A percentile compares a stretch with the other conserved stretches of the same genome.
These are phyloP conservation scores for Drosophila tanythrix DNA, from an alignment of 2,888 invertebrate genomes.

Conservation along the genomic window DNA sequence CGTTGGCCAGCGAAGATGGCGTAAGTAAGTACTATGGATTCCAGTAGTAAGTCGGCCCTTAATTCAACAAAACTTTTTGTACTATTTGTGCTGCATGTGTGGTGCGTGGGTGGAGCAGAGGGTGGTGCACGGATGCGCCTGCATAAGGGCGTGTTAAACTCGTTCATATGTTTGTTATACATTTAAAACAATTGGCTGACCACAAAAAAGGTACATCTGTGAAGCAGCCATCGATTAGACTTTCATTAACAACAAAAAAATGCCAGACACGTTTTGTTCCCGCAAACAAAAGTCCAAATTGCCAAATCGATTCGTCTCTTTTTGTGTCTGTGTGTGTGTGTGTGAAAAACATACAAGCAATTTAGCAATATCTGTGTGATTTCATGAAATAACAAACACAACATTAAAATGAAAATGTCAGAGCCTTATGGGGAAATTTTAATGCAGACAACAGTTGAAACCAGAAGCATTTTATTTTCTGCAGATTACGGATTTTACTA, in stretches of 20 bases:
- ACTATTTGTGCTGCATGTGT: conserved; percentile 22
- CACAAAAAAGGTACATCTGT: conserved; percentile 30
- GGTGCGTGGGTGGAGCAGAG: neutral
- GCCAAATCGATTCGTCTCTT: conserved; percentile 39
- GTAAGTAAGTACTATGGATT: conserved; percentile 60
- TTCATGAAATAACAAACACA: conserved; percentile 17
- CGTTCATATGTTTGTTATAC: conserved; percentile 36
- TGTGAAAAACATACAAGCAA: neutral
- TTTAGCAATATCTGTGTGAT: conserved; percentile 17
- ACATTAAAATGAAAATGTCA: conserved; percentile 11
- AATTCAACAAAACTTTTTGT: conserved; percentile 50
- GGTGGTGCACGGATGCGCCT: conserved; percentile 2
- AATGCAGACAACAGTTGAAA: conserved; percentile 3
- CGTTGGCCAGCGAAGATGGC: conserved; percentile 61
- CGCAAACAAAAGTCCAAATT: conserved; percentile 50
- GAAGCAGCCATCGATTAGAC: conserved; percentile 19
- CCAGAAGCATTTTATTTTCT: neutral
- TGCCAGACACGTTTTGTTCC: conserved; percentile 54
- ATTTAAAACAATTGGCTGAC: conserved; percentile 57
- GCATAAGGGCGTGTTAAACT: conserved; percentile 40
- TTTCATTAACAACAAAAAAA: conserved; percentile 49
- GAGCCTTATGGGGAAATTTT: neutral
- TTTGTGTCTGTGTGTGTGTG: conserved; percentile 10
- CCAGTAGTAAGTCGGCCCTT: conserved; percentile 49
- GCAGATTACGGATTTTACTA: neutral